Conservation (phyloP, 2,113 vertebrate genomes). For the Myotis lucifugus region DNA sequence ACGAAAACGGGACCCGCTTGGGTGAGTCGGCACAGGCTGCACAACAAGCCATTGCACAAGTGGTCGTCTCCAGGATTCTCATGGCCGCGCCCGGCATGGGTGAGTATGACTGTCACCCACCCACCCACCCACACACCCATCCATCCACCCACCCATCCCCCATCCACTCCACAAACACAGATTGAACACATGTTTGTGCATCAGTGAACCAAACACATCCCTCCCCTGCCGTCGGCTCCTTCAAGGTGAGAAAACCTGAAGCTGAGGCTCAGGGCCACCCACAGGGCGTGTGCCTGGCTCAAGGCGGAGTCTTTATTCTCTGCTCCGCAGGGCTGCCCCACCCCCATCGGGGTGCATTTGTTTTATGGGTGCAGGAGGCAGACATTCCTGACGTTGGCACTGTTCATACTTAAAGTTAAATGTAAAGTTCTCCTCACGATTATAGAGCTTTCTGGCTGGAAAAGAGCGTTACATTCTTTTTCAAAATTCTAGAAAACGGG, state of each 20-base stretch:
- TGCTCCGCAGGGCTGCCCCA: accelerated
- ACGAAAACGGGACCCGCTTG: conserved; percentile 93
- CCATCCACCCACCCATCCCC: no score
- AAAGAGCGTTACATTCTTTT: neutral
- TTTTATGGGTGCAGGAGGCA: neutral
- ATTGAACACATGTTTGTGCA: accelerated
- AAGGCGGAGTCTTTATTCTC: neutral
- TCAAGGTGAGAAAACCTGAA: neutral
- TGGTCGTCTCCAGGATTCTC: conserved; percentile 96
- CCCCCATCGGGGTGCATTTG: neutral
- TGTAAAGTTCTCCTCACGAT: neutral
- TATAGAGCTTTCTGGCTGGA: neutral
- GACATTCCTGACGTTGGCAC: neutral
- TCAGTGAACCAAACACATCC: neutral
- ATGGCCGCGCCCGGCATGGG: conserved; percentile 99
- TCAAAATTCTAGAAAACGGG: neutral
- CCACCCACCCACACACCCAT: no score
- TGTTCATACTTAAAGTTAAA: neutral
- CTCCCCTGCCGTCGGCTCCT: neutral
- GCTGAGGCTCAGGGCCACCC: neutral
- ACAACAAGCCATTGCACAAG: conserved; percentile 95
- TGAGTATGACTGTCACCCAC: conserved; percentile 72
- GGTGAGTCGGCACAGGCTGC: conserved; percentile 96
- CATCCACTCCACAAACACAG: accelerated
- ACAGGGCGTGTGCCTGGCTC: neutral